Conservation (phyloP, 2,888 invertebrate species). For the Drosophila quinaria region DNA sequence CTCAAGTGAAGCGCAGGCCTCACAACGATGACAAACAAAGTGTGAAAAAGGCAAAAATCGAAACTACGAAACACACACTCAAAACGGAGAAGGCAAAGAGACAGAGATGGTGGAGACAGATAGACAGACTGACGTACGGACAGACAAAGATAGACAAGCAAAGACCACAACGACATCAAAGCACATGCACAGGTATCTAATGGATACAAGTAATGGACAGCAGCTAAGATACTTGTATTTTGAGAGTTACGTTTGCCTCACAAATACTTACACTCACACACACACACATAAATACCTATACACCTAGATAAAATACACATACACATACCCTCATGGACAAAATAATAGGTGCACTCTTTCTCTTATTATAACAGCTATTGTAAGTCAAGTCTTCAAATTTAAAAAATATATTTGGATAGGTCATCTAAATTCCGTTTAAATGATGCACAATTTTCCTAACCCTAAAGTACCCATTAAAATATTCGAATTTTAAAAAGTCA, state of each 20-base stretch:
- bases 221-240: slow-evolving; percentile 51
- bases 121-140: slow-evolving; percentile 10
- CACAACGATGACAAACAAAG: slow-evolving; percentile 19
- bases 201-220: slow-evolving; percentile 63
- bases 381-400: no score
- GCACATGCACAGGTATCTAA: slow-evolving; percentile 69
- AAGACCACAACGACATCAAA: slow-evolving; percentile 43
- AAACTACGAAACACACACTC: slow-evolving; percentile 50
- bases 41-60: slow-evolving; percentile 33
- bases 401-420: no score
- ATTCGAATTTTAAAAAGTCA: no score
- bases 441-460: no score
- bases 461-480: no score
- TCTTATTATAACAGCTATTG: no score
- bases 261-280: slow-evolving; percentile 6
- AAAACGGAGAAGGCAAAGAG: slow-evolving; percentile 9
- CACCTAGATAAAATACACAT: slow-evolving; percentile 56
- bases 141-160: slow-evolving; percentile 13
- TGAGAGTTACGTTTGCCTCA: slow-evolving; percentile 38
- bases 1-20: slow-evolving; percentile 24
- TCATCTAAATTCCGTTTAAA: no score
- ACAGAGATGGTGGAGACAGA: neutral
- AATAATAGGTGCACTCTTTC: no score
- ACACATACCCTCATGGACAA: no score
- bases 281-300: slow-evolving; percentile 7